Percentiles rank a stretch among this genome's conserved stretches.
These are phyloP conservation scores for Cylindroiulus punctatus DNA, from an alignment of 2,888 invertebrate genomes.

Conservation along the genomic window DNA sequence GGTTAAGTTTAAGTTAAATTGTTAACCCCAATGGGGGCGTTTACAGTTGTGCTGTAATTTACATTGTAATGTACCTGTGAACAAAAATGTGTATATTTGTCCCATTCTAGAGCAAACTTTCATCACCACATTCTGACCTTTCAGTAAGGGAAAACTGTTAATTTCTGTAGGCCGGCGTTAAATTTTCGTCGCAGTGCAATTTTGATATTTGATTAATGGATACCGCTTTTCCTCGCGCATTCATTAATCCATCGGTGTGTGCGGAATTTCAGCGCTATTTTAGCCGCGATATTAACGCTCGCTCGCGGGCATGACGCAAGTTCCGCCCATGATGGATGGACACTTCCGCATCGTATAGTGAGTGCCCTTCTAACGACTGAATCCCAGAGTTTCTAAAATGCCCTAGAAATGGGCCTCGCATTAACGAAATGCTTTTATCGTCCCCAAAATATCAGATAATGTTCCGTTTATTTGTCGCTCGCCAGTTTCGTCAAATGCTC, in stretches of 20 bases:
- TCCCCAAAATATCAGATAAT: background rate
- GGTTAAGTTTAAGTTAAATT: too few species aligned
- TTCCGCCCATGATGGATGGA: slow-evolving; percentile 23
- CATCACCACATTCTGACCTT: background rate
- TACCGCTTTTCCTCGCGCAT: background rate
- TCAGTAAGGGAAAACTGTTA: background rate
- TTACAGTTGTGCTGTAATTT: too few species aligned
- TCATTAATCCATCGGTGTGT: slow-evolving; percentile 38
- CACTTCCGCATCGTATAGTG: background rate
- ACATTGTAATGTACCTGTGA: too few species aligned
- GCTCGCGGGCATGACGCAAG: background rate
- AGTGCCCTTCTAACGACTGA: background rate
- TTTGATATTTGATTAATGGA: slow-evolving; percentile 22
- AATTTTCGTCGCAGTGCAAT: background rate
- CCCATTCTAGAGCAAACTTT: too few species aligned
- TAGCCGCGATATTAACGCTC: slow-evolving; percentile 16
- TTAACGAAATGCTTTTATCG: background rate
- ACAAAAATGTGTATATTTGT: too few species aligned
- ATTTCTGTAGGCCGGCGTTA: background rate
- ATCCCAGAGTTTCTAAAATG: background rate
- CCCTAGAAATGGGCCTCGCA: background rate
- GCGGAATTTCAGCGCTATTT: background rate
- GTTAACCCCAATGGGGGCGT: too few species aligned
- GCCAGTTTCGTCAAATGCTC: too few species aligned
- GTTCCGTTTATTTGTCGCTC: background rate